phyloP scores from a whole-genome alignment of 1,140 invertebrate genomes.

The Diabrotica undecimpunctata region DNA sequence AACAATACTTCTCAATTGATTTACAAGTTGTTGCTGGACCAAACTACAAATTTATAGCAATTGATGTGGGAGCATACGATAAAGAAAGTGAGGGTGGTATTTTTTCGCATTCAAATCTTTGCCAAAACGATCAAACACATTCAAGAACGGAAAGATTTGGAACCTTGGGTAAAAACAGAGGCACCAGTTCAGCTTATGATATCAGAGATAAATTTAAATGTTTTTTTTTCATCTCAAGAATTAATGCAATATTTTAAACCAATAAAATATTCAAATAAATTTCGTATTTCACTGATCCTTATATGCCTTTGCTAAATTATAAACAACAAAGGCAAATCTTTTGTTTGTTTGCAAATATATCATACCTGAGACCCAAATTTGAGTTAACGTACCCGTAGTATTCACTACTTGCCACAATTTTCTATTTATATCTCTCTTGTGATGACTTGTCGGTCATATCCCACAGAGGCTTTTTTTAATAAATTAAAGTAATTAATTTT shows the following conservation, averaged over 20 bases:
- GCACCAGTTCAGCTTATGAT: conserved; percentile 15
- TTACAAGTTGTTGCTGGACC: too few species aligned
- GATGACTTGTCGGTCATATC: conserved; percentile 8
- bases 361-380: conserved; percentile 5
- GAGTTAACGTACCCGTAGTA: conserved; percentile 6
- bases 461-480: conserved; percentile 8
- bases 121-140: too few species aligned
- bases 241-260: neutral
- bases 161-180: conserved; percentile 13
- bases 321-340: conserved; percentile 5
- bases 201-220: conserved; percentile 19
- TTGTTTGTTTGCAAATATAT: neutral
- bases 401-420: conserved; percentile 12
- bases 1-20: conserved; percentile 43
- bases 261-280: neutral
- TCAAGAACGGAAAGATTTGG: too few species aligned
- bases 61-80: too few species aligned
- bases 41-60: too few species aligned
- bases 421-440: conserved; percentile 6
- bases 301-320: neutral
- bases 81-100: too few species aligned
- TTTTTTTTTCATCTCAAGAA: conserved; percentile 16
- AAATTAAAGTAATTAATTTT: too few species aligned
- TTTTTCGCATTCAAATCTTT: too few species aligned
- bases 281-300: neutral